Base-by-base conservation (phyloP, 2,797 vertebrate genomes). In the Parambassis ranga region DNA sequence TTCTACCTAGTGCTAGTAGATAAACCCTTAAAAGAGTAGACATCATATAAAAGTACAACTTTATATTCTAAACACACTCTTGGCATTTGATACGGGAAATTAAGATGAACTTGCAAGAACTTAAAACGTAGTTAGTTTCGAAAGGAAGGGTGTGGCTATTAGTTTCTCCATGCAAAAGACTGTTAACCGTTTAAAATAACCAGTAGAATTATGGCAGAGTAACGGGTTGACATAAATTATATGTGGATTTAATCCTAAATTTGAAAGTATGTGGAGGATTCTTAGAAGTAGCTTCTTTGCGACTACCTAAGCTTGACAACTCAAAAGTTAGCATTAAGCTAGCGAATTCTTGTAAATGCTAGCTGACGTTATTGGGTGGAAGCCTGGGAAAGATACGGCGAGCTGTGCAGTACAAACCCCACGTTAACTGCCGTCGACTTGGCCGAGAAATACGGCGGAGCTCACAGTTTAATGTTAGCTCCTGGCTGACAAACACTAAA, bases 61-160 rank as follows among this genome's bases (percentile, higher is more conserved):
- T n/a, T n/a, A n/a, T n/a, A n/a, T n/a, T n/a, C n/a, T n/a, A n/a
- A n/a, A n/a, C n/a, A n/a, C n/a, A n/a, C n/a, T n/a, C 4, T 61
- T 26, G 10, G 1, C 1, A 6, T 39, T 10, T 7, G 1, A 22
- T 2, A 13, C 3, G 1, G 6, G n/a, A 7, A 15, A 18, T 33
- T 18, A 26, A 44, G 30, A 28, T 4, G 0, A 59, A 63, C 9
- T 76, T 55, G 35, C 55, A 35, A 56, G 50, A 82, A 79, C 59
- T 83, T 83, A 7, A 11, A 48, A 41, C 65, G 30, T 28, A 46
- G 74, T 60, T 67, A 50, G 55, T 83, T 81, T 84, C 78, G 75
- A 84, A 49, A 89, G 85, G 76, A 90, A 90, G 89, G 89, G 88
- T 89, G 89, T 89, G 89, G 89, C 77, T 87, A 84, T 79, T 72